These are phyloP conservation scores for Platycheirus rosarum DNA, from an alignment of 2,888 invertebrate species.

Conservation along the genomic window DNA sequence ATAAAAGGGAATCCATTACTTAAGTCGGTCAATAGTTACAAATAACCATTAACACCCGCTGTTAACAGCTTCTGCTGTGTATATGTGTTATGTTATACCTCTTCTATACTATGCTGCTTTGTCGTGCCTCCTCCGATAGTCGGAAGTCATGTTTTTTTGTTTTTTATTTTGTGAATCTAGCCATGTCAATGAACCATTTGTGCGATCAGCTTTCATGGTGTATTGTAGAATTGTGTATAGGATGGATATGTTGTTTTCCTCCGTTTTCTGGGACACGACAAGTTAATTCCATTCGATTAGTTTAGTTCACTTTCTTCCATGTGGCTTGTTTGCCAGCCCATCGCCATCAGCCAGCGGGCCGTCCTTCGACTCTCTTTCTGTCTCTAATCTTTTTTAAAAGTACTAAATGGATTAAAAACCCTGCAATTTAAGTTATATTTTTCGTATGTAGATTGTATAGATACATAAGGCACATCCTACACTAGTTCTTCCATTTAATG, in stretches of 20 bases:
- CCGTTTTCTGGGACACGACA: constrained; percentile 67
- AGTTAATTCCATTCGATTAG: constrained; percentile 73
- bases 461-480: background rate
- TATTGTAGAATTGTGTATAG: background rate
- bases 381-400: constrained; percentile 34
- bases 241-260: background rate
- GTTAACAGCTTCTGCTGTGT: constrained; percentile 45
- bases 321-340: constrained; percentile 35
- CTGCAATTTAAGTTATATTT: constrained; percentile 12
- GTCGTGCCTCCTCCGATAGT: constrained; percentile 10
- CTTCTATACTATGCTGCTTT: background rate
- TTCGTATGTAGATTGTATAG: background rate
- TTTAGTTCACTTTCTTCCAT: constrained; percentile 66
- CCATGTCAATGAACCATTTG: constrained; percentile 71
- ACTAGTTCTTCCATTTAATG: constrained; percentile 10
- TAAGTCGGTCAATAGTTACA: constrained; percentile 61
- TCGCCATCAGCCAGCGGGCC: background rate
- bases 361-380: background rate
- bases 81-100: background rate
- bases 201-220: constrained; percentile 61
- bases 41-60: constrained; percentile 38
- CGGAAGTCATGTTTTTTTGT: background rate
- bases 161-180: constrained; percentile 13
- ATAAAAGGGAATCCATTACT: constrained; percentile 46
- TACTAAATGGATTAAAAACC: constrained; percentile 68